A percentile compares a stretch with the other conserved stretches of the same genome.
Conservation (phyloP, 2,888 invertebrate genomes). For the Amaurobius ferox region DNA sequence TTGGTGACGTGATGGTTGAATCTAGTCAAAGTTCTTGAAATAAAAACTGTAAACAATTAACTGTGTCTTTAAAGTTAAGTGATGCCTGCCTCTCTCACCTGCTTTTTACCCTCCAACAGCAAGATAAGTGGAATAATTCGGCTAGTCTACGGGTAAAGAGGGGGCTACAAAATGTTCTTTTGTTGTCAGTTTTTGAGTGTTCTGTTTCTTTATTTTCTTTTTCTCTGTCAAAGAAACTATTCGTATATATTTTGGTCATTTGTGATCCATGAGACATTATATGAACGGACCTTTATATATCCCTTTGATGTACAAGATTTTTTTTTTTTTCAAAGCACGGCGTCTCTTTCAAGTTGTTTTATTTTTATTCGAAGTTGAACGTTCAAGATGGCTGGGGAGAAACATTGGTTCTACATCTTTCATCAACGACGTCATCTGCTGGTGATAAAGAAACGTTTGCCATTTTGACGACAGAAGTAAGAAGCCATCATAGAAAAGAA, state of each 20-base stretch:
- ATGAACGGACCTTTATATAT: neutral
- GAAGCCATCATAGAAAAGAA: neutral
- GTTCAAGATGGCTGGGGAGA: neutral
- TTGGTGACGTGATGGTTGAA: slow-evolving; percentile 36
- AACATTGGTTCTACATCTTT: neutral
- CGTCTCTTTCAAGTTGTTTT: neutral
- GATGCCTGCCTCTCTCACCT: slow-evolving; percentile 40
- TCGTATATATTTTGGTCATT: neutral
- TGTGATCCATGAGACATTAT: neutral
- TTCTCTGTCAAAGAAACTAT: neutral
- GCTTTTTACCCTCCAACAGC: slow-evolving; percentile 34
- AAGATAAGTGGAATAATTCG: neutral
- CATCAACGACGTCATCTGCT: neutral
- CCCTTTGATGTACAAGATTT: slow-evolving; percentile 29
- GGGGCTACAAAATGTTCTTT: slow-evolving; percentile 20
- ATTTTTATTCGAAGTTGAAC: neutral
- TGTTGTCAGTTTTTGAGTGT: slow-evolving; percentile 41
- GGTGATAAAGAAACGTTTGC: neutral
- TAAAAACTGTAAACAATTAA: slow-evolving; percentile 21
- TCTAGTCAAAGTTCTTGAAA: slow-evolving; percentile 57
- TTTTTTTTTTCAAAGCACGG: neutral
- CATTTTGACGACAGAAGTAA: neutral
- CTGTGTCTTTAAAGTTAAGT: slow-evolving; percentile 40
- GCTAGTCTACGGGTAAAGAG: slow-evolving; percentile 41
- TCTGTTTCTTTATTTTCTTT: slow-evolving; percentile 2